Evolutionary conservation across 2,797 vertebrate species (phyloP), one percentile per base, ranked within the genome.

Genomic region (Sebastiscus tertius): DNA sequence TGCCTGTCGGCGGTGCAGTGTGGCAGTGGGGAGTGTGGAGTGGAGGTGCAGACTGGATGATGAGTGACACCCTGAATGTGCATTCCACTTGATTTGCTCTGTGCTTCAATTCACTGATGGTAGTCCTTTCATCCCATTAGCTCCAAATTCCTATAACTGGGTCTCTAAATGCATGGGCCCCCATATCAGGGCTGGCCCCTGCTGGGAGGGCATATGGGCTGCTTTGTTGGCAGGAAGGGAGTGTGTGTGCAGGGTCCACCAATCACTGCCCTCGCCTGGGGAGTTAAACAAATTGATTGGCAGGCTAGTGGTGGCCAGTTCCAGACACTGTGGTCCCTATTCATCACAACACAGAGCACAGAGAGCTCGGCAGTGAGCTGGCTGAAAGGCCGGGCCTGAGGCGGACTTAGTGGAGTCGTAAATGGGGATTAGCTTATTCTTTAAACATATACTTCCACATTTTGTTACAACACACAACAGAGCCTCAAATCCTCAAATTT

Each of bases 251-350:
- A 85, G 93, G 92, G 93, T 93, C 91, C 90, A 91, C 90, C 94
- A 93, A 94, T 94, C 87, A 84, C 88, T 94, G 89, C 88, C 91
- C 92, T 91, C 63, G 90, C 94, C 94, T 81, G 93, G 91, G 88
- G 95, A 95, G 95, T 93, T 95, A 94, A 96, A 96, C 95, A 95
- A 96, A 96, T 96, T 96, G 95, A 96, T 95, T 94, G 93, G 94
- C 94, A 94, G 94, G 92, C 93, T 87, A 82, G 86, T 86, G 85
- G 89, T 80, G 55, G 88, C 83, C 90, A 85, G 92, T 89, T 92
- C 85, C 86, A 86, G 88, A 87, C 90, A 88, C 87, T 90, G 89
- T 88, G 83, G 88, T 91, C 84, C 76, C 87, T 59, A 88, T 93
- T 92, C 87, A 91, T 87, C 56, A 62, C 49, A 31, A 54, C 67